Evolutionary conservation across 2,888 invertebrate species (phyloP), one percentile per base, ranked within the genome.

Genomic region (Tenthredo amoena): DNA sequence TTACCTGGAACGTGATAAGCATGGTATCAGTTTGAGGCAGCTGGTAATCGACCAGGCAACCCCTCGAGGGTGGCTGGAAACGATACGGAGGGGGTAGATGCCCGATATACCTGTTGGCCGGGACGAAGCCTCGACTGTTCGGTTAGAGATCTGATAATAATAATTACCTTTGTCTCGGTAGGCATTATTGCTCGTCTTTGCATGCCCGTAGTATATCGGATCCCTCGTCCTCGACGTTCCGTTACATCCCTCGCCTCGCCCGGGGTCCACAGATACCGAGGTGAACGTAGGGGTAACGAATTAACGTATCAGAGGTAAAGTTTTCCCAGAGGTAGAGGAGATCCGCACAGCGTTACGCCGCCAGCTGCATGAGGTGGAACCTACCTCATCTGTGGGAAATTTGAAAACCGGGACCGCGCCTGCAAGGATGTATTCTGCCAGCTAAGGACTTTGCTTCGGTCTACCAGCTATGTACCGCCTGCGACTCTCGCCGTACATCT

Each of bases 1-100:
- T 83, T 47, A 47, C 40, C 65, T 68, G 91, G 85, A 91, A 91
- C 91, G 91, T 91, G 91, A 91, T 92, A 91, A 91, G 91, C 90
- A 89, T 85, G 86, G 87, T 89, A 91, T 91, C 91, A 90, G 91
- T 89, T 89, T 89, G 90, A 87, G 89, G 91, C 89, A 90, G 91
- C 91, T 90, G 91, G 91, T 91, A 91, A 91, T 91, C 91, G 91
- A 90, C 88, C 87, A 86, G 68, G 88, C 89, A 88, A 88, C 90
- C 91, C 87, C 86, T 40, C 26, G 85, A 88, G 91, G 91, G 68
- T 68, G 65, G 83, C 50, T 34, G 68, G 50, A 50, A 83, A 83
- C 83, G 83, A 47, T 58, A 81, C 62, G n/a, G 90, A 87, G 86
- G 85, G 86, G 88, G 86, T 88, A 88, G 89, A 89, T 88, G 88